Base-by-base conservation (phyloP, 2,113 vertebrate species). In the Ardeotis arabs region DNA sequence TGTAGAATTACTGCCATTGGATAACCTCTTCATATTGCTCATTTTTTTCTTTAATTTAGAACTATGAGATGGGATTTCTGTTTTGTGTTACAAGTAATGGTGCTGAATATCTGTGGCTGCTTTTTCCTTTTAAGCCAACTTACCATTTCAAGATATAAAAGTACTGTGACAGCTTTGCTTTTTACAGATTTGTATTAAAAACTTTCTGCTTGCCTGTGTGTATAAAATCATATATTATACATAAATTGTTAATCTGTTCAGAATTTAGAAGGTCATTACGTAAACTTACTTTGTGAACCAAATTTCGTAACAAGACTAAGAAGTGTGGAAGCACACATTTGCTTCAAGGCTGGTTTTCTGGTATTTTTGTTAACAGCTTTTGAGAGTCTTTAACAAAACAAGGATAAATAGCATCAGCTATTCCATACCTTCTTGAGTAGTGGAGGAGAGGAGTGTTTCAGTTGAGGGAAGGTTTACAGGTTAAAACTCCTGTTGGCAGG, bases 401-500 rank as follows among this genome's bases (percentile, higher is more conserved):
- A 52, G 78, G 87, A 81, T 92, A 93, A 94, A 94, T 78, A 90
- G 55, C 86, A 90, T 92, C 91, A 96, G 68, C 85, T 96, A 59
- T 87, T 96, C 60, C 72, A 89, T 67, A 45, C 12, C 4, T 90
- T 77, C 84, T 86, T 39, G 62, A 80, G 50, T 73, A 77, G 66
- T 85, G 93, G 87, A 91, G 89, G 52, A 85, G 80, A 69, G 82
- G 80, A 84, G 56, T 74, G 29, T 95, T 70, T 93, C 86, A 92
- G 35, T 62, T 77, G 63, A 94, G 76, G 66, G 66, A 79, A 90
- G 69, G 67, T 75, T 96, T 94, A 41, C 59, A 90, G 89, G 70
- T 92, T 95, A 94, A 85, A 93, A 83, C 66, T 86, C 44, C 50
- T 73, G 89, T 97, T 97, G 94, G 86, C 84, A 93, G 94, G 93